Conservation (phyloP, 2,797 vertebrate species). For the Leptoclinus maculatus region DNA sequence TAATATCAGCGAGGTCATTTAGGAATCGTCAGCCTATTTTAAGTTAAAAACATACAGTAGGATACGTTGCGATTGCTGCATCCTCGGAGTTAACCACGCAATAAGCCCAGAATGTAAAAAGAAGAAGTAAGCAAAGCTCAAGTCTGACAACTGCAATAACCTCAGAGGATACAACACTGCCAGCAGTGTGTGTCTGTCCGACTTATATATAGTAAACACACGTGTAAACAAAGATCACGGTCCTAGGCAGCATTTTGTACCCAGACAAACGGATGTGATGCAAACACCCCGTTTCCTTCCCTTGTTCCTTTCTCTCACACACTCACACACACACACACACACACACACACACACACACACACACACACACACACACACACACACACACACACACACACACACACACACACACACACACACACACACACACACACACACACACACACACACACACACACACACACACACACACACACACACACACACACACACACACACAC, state of each 20-base stretch:
- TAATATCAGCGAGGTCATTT: background rate
- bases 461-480: background rate
- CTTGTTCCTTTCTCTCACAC: background rate
- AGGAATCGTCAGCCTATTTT: background rate
- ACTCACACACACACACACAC: background rate
- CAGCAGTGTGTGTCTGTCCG: background rate
- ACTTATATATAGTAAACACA: constrained; percentile 51
- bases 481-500: background rate
- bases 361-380: too few relatives aligned
- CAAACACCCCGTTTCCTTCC: background rate
- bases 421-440: background rate
- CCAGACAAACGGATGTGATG: background rate
- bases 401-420: background rate
- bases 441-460: background rate
- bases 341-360: background rate
- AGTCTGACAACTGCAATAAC: background rate
- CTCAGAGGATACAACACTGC: background rate
- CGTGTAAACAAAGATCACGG: background rate
- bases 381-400: background rate
- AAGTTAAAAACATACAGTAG: background rate
- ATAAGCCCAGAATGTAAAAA: constrained; percentile 14
- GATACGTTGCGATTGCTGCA: background rate
- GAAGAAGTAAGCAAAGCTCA: constrained; percentile 15
- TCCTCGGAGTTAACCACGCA: background rate
- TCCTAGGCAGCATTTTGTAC: background rate